Conservation (phyloP, 1,140 invertebrate genomes). For the Colletes latitarsis region DNA sequence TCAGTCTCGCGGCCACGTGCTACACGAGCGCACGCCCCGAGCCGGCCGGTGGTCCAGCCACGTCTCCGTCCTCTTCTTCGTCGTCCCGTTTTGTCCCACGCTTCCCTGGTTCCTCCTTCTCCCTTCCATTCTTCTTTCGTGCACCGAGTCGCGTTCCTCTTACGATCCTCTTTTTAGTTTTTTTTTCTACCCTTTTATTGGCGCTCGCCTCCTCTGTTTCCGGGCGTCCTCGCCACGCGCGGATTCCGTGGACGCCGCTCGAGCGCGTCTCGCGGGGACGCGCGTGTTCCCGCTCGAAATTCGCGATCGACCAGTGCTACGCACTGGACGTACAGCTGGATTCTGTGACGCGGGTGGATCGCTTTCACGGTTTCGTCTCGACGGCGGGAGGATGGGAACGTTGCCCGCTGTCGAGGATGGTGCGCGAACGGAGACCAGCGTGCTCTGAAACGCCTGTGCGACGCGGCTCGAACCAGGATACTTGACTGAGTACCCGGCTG, state of each 20-base stretch:
- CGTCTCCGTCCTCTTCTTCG: constrained; percentile 57
- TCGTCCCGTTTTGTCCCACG: constrained; percentile 54
- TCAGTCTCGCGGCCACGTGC: constrained; percentile 80
- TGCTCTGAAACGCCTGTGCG: not conserved
- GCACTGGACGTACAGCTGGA: not conserved
- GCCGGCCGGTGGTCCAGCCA: constrained; percentile 70
- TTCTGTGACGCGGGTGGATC: not conserved
- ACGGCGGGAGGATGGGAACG: not conserved
- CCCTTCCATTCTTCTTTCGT: constrained; percentile 38
- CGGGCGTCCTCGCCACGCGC: not conserved
- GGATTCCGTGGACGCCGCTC: constrained; percentile 37
- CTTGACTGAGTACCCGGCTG: not conserved
- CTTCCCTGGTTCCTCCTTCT: constrained; percentile 41
- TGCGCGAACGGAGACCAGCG: not conserved
- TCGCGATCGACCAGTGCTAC: no score
- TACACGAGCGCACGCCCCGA: constrained; percentile 79
- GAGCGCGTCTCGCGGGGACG: constrained; percentile 15
- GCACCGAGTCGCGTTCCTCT: constrained; percentile 2
- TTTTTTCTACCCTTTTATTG: not conserved
- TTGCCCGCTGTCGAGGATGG: not conserved
- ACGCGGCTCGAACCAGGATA: not conserved
- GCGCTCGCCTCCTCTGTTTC: not conserved
- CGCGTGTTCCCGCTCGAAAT: not conserved
- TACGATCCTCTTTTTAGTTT: not conserved
- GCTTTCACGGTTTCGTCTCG: not conserved